Evolutionary conservation across 2,797 vertebrate species (phyloP), one percentile per base, ranked within the genome.

Genomic region (Darevskia nairensis): DNA sequence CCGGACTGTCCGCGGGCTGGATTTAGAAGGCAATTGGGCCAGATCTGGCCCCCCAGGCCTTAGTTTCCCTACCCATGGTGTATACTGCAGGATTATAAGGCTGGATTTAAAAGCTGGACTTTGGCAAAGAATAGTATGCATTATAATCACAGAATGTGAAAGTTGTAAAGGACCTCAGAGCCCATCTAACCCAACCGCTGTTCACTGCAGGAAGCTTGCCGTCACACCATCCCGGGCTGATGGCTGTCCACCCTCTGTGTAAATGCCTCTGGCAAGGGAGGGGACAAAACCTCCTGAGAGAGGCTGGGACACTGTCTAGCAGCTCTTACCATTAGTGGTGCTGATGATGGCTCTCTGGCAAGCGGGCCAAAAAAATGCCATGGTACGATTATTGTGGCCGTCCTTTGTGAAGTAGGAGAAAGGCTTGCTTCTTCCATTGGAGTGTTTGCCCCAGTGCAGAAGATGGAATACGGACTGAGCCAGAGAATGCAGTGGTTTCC

Each of bases 91-190:
- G 8, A 82, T 50, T 83, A 50, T 86, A 86, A 74, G 41, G 25
- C 55, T 0, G 0, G 0, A 2, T 77, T 84, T 84, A 32, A 80
- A 9, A 19, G 13, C 0, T 1, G 44, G 39, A 25, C 61, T 78
- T 6, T 46, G 35, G 17, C 35, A 84, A 83, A 46, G 46, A 61
- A 79, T 59, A 39, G 46, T 11, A 50, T 64, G 61, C 71, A 17
- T 71, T 78, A n/a, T 69, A 77, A 23, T 79, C 29, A 69, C 44
- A 10, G 23, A 50, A 50, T 50, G 50, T 50, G 50, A 50, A 50
- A 32, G 71, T 35, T 72, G 32, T n/a, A 19, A 72, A 72, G 71
- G 5, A 72, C 29, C n/a, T 19, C n/a, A 32, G 32, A 72, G 6
- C n/a, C 32, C 50, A 13, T 50, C 50, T 50, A 50, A 50, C 50